phyloP scores from a whole-genome alignment of 2,113 vertebrate species.

The Lagopus leucura region DNA sequence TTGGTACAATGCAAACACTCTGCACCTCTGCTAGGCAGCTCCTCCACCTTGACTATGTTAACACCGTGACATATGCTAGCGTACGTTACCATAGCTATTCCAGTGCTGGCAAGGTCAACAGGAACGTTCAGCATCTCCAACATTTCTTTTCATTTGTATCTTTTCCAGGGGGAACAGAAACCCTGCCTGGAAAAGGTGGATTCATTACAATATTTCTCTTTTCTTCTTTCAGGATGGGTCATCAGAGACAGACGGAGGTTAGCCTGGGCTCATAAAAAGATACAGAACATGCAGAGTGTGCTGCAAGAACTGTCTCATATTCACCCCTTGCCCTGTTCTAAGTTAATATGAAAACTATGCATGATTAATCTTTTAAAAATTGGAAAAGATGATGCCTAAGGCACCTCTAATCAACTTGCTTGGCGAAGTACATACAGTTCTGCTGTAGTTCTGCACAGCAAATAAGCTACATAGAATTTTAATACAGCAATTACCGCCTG shows the following conservation, averaged over 20 bases:
- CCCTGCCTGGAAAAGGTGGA: not conserved
- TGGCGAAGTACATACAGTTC: not conserved
- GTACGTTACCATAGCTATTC: not conserved
- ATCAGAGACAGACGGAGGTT: not conserved
- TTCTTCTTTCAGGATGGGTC: not conserved
- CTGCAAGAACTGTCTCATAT: not conserved
- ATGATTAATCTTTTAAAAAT: conserved; percentile 37
- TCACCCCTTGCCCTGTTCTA: not conserved
- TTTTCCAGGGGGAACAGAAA: not conserved
- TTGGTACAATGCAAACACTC: not conserved
- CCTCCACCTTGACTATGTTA: not conserved
- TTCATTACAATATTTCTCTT: not conserved
- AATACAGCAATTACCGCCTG: conserved; percentile 54
- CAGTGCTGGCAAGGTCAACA: not conserved
- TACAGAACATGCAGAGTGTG: not conserved
- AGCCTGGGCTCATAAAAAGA: not conserved
- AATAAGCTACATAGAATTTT: conserved; percentile 46
- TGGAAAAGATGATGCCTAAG: conserved; percentile 35
- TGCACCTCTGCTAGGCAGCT: not conserved
- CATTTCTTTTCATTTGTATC: not conserved
- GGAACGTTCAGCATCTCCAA: not conserved
- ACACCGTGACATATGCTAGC: not conserved
- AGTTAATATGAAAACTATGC: conserved; percentile 8
- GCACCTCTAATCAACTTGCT: conserved; percentile 40
- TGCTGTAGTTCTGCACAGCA: not conserved